Conservation (phyloP, 2,113 vertebrate species). For the Neopipo cinnamomea region DNA sequence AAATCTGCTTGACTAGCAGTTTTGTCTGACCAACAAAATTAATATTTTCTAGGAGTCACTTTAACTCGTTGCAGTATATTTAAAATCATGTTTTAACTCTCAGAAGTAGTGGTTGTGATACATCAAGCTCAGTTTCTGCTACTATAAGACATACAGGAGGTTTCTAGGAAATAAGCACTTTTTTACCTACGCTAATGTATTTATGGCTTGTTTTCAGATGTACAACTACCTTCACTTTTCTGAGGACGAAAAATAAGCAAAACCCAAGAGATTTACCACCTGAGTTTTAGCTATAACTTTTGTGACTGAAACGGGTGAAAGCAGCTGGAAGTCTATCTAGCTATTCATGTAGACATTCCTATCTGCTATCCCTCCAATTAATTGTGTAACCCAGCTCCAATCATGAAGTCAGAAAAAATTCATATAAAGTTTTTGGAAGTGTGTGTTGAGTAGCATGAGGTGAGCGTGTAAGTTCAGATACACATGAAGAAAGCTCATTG, state of each 20-base stretch:
- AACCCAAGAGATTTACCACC: neutral
- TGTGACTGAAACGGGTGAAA: neutral
- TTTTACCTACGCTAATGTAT: neutral
- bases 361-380: neutral
- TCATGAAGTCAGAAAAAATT: neutral
- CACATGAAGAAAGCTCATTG: neutral
- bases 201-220: neutral
- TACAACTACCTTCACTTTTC: neutral
- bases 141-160: neutral
- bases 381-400: neutral
- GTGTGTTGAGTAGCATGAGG: neutral
- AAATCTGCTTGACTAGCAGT: neutral
- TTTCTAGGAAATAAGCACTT: neutral
- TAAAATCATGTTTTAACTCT: neutral
- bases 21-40: constrained; percentile 20
- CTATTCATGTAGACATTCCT: neutral
- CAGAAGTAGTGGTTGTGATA: neutral
- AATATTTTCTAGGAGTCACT: constrained; percentile 16
- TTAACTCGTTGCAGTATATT: neutral
- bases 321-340: neutral
- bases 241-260: neutral
- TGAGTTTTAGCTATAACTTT: neutral
- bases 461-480: neutral
- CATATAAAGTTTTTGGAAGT: neutral
- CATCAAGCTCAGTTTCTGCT: neutral